Evolutionary conservation across 2,797 vertebrate species (phyloP).

Genomic region (Fistularia tabacaria): DNA sequence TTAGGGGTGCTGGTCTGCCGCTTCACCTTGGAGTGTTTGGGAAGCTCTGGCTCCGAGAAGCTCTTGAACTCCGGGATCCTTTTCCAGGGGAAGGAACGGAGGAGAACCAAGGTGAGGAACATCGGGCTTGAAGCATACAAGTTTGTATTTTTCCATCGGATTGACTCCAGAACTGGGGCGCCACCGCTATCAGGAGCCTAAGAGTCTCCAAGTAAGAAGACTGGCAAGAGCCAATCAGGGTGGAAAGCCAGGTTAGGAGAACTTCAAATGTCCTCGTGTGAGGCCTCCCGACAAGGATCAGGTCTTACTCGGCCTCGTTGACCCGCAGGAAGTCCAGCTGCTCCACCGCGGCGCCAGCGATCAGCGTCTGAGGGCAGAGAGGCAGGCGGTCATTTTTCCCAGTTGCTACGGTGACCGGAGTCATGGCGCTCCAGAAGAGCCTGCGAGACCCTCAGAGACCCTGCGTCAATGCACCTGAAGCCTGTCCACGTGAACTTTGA

Average conservation of each 20-base stretch:
- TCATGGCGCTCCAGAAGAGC: too few species aligned
- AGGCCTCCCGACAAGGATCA: too few species aligned
- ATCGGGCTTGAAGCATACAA: too few species aligned
- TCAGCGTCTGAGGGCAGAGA: slow-evolving; percentile 81
- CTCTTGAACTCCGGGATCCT: slow-evolving; percentile 93
- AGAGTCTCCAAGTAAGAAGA: too few species aligned
- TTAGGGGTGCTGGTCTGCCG: slow-evolving; percentile 89
- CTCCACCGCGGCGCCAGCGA: slow-evolving; percentile 94
- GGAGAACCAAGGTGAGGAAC: too few species aligned
- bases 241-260: too few species aligned
- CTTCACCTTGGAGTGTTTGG: slow-evolving; percentile 97
- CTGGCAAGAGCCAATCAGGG: too few species aligned
- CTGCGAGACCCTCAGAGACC: slow-evolving; percentile 2
- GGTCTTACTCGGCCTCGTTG: slow-evolving; percentile 87
- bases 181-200: background rate
- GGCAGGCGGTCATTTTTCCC: too few species aligned
- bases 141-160: too few species aligned
- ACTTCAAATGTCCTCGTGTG: too few species aligned
- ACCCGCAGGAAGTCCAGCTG: slow-evolving; percentile 95
- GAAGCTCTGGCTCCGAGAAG: slow-evolving; percentile 92
- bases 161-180: background rate
- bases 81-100: background rate
- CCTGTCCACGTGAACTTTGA: slow-evolving; percentile 96
- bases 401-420: too few species aligned
- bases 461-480: slow-evolving; percentile 81